These are phyloP conservation scores for Tauraco erythrolophus DNA, from an alignment of 2,113 vertebrate genomes.

Conservation along the genomic window DNA sequence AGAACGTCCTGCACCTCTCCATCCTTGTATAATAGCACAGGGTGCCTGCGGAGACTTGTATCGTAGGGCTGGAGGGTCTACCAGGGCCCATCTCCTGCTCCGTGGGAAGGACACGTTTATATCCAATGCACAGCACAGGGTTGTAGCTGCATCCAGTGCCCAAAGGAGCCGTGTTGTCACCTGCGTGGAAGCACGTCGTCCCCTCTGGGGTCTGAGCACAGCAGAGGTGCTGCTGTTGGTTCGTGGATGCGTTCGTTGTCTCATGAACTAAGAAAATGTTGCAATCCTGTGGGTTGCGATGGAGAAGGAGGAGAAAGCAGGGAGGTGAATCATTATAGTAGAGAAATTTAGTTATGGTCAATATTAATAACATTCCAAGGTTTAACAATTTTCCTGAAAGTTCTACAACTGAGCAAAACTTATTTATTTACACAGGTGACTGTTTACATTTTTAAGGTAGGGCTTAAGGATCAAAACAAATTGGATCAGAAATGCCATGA, in stretches of 20 bases:
- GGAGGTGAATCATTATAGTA: neutral
- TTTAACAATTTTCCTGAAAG: neutral
- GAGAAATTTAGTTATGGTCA: neutral
- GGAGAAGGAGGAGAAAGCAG: neutral
- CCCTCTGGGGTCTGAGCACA: neutral
- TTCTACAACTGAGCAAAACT: neutral
- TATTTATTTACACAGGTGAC: neutral
- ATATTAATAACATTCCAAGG: neutral
- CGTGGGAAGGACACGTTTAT: rapidly evolving
- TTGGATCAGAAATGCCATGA: neutral
- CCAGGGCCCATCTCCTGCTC: neutral
- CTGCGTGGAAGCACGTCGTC: rapidly evolving
- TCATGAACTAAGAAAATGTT: neutral
- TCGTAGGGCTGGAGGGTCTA: neutral
- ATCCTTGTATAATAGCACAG: neutral
- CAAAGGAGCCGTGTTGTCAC: neutral
- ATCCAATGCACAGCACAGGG: neutral
- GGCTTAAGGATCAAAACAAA: neutral
- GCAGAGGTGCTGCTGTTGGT: neutral
- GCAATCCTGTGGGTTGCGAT: neutral
- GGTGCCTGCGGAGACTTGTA: rapidly evolving
- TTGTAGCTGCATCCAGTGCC: neutral
- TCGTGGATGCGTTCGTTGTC: rapidly evolving
- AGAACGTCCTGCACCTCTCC: neutral
- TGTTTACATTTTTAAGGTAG: neutral